These are phyloP conservation scores for Coracias cyanogaster DNA, from an alignment of 2,797 vertebrate species.

Conservation along the genomic window DNA sequence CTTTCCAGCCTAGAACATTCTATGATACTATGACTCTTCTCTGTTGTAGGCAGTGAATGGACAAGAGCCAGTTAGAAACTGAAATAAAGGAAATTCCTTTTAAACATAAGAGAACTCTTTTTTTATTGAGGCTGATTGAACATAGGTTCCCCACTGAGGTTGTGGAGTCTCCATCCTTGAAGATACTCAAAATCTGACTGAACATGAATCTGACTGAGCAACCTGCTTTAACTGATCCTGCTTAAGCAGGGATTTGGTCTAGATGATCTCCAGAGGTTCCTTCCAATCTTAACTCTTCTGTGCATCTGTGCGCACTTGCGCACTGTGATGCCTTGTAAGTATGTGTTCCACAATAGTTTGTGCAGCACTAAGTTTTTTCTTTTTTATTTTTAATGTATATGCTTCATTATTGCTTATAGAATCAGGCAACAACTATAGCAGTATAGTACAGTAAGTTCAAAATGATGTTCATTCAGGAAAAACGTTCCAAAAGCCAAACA, in stretches of 20 bases:
- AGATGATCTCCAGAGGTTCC: accelerated
- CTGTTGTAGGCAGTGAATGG: background rate
- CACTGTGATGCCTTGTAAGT: background rate
- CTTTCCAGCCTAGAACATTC: too few relatives aligned
- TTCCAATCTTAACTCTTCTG: background rate
- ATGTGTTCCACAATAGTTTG: background rate
- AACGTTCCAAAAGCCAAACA: background rate
- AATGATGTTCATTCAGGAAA: background rate
- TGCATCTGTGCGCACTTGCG: background rate
- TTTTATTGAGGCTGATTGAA: background rate
- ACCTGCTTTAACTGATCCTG: background rate
- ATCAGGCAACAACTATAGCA: background rate
- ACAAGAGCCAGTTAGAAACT: background rate
- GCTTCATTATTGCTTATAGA: background rate
- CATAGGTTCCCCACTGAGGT: background rate
- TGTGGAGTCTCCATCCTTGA: background rate
- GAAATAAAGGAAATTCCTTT: background rate
- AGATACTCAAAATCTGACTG: background rate
- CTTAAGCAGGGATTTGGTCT: background rate
- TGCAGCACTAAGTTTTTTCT: background rate
- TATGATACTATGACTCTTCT: too few relatives aligned
- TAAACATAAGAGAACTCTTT: background rate
- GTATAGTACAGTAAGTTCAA: background rate
- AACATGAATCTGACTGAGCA: too few relatives aligned
- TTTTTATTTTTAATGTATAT: background rate